Evolutionary conservation across 2,888 invertebrate genomes (phyloP), one percentile per base, ranked within the genome.

Genomic region (Gerris lacustris): DNA sequence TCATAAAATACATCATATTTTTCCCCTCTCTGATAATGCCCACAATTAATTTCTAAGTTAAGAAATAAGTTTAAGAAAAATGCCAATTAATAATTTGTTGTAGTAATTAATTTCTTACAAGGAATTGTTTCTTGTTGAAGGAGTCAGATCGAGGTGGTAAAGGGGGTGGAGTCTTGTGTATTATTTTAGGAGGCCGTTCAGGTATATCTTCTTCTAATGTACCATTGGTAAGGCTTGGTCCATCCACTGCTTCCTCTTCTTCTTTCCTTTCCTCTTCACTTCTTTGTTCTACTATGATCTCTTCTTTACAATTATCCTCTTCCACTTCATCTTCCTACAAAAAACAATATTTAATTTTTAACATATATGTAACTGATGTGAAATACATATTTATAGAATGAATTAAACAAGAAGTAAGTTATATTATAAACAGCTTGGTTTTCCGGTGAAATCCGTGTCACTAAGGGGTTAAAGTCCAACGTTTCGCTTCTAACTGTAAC

Each of bases 61-160:
- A 31, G 1, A 31, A 31, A 31, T 31, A 31, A 31, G 31, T 31
- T 31, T 31, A 31, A 31, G 31, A 31, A 31, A 31, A 31, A 31
- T 31, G 31, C 4, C 31, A 31, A 31, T 31, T 31, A 31, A 31
- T 31, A 31, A 31, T 31, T 31, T 1, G 31, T 31, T 31, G 31
- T 1, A 31, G 4, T 31, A 31, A 31, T 31, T 31, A 31, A 31
- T 31, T 31, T 11, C 66, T n/a, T 15, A 31, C 18, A 15, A 31
- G 15, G 66, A n/a, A 62, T 9, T 66, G 66, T 18, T 18, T 66
- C n/a, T 18, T 66, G 11, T 66, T 74, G 70, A 74, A 74, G 4
- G 81, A 79, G 70, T 83, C 83, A 17, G 81, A 83, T 11, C 85
- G 83, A 15, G 87, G 87, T 68, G 86, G 79, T 71, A 77, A 73